These are phyloP conservation scores for Dasypogon diadema DNA, from an alignment of 2,888 invertebrate genomes.

Conservation along the genomic window DNA sequence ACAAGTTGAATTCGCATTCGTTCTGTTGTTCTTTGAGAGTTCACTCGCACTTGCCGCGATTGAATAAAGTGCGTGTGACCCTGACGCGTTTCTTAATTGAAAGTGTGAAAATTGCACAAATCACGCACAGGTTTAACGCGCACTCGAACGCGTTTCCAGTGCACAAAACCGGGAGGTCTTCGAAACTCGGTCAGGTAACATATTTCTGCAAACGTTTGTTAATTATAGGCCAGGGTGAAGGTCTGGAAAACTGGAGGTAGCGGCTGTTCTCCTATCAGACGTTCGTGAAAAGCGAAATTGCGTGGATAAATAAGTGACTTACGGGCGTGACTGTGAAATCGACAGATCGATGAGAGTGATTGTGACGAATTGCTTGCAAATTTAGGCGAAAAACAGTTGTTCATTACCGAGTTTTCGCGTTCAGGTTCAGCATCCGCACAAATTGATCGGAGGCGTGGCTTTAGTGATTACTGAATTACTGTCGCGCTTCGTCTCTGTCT, in stretches of 20 bases:
- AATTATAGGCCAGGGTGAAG: too few species aligned
- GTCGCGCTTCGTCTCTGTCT: background rate
- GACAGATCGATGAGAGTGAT: background rate
- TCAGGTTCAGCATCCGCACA: background rate
- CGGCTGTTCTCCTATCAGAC: too few species aligned
- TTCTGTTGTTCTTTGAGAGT: background rate
- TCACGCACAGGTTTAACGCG: too few species aligned
- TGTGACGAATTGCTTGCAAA: background rate
- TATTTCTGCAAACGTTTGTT: too few species aligned
- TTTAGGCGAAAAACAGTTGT: background rate
- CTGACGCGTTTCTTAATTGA: conserved; percentile 16
- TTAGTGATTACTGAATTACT: background rate
- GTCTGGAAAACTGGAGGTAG: too few species aligned
- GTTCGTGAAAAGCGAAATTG: too few species aligned
- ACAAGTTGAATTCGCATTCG: conserved; percentile 7
- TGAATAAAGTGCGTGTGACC: conserved; percentile 15
- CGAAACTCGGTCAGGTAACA: too few species aligned
- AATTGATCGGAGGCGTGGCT: conserved; percentile 33
- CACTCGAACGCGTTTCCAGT: too few species aligned
- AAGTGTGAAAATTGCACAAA: background rate
- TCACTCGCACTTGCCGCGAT: conserved; percentile 1
- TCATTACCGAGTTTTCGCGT: background rate
- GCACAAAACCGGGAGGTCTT: too few species aligned
- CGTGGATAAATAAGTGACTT: too few species aligned
- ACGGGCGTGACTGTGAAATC: background rate